These are phyloP conservation scores for Acrossocheilus fasciatus DNA, from an alignment of 2,797 vertebrate species.

Conservation along the genomic window DNA sequence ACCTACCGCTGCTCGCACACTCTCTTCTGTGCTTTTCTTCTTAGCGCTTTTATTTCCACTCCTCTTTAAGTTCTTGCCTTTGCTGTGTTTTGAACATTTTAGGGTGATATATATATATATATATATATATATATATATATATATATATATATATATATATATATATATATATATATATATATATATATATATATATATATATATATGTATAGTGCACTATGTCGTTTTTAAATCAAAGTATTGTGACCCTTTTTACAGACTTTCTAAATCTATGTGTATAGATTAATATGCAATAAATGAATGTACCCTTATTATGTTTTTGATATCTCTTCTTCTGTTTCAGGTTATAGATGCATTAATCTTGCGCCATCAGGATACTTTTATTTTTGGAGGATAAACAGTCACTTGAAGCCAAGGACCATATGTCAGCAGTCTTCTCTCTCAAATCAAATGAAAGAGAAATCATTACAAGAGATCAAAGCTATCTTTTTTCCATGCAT, in stretches of 20 bases:
- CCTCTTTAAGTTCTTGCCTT: slow-evolving; percentile 35
- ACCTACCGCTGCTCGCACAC: slow-evolving; percentile 1
- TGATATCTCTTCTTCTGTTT: slow-evolving; percentile 4
- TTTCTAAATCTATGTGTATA: neutral
- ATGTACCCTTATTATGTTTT: neutral
- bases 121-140: neutral
- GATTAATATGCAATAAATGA: neutral
- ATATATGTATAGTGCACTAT: neutral
- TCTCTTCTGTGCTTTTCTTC: slow-evolving; percentile 33
- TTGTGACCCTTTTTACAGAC: neutral
- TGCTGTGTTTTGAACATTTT: slow-evolving; percentile 45
- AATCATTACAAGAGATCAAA: slow-evolving; percentile 47
- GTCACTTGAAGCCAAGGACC: slow-evolving; percentile 11
- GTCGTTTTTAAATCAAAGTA: neutral
- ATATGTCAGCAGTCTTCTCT: neutral
- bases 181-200: too few species aligned
- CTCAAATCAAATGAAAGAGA: slow-evolving; percentile 40
- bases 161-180: neutral
- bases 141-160: neutral
- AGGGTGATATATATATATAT: neutral
- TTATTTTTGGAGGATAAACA: slow-evolving; percentile 5
- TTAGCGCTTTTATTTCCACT: slow-evolving; percentile 35
- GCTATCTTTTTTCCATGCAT: neutral
- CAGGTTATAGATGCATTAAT: neutral
- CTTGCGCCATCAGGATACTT: neutral